Evolutionary conservation across 1,140 invertebrate species (phyloP).

Genomic region (Calycopis cecrops): DNA sequence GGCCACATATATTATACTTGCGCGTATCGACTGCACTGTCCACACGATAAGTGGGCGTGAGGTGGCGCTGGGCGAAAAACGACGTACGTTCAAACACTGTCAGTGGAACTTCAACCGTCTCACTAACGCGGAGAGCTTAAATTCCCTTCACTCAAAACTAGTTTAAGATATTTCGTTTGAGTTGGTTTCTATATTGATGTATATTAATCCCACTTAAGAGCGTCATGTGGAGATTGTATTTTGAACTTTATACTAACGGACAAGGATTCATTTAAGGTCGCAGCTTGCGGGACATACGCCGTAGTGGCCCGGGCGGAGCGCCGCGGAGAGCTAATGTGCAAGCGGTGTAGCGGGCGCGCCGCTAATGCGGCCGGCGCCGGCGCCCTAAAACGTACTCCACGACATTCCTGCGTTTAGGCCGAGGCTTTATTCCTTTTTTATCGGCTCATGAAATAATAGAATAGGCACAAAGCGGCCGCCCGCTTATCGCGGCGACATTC

Average conservation of each 20-base stretch:
- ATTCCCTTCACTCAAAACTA: neutral
- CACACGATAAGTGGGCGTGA: conserved; percentile 61
- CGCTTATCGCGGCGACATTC: conserved; percentile 35
- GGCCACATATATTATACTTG: conserved; percentile 59
- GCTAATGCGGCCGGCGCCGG: conserved; percentile 69
- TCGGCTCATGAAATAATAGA: conserved; percentile 64
- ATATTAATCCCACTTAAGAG: neutral
- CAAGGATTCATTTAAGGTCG: conserved; percentile 16
- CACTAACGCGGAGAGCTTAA: neutral
- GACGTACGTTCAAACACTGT: neutral
- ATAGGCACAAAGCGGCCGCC: conserved; percentile 56
- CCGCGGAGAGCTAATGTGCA: conserved; percentile 54
- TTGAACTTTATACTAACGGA: neutral
- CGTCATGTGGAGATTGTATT: neutral
- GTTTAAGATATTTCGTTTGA: conserved; percentile 15
- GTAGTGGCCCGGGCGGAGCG: neutral
- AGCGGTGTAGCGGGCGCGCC: conserved; percentile 43
- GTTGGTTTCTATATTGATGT: neutral
- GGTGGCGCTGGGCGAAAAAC: conserved; percentile 21
- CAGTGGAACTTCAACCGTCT: conserved; percentile 10
- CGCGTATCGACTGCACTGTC: conserved; percentile 62
- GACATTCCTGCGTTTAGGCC: conserved; percentile 65
- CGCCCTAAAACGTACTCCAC: conserved; percentile 62
- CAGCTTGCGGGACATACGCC: conserved; percentile 7
- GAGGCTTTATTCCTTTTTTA: conserved; percentile 66